Evolutionary conservation across 2,113 vertebrate species (phyloP), one percentile per base, ranked within the genome.

Genomic region (Emydura subglobosa): DNA sequence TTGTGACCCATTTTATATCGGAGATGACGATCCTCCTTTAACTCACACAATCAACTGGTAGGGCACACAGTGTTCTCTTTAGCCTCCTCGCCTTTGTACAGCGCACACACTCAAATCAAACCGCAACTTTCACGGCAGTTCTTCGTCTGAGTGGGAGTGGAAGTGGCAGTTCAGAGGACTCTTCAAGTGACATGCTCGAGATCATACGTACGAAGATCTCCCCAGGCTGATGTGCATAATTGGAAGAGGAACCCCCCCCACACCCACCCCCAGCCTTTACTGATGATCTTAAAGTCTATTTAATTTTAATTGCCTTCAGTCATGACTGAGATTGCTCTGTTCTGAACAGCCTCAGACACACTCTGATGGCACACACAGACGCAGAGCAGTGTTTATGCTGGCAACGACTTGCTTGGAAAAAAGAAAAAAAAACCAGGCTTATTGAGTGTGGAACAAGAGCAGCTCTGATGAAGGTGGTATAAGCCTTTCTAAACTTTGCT

Each of bases 371-470:
- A 27, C 3, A 6, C 31, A 3, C 1, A 84, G 89, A 83, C 65
- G 68, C 54, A 91, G 85, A 89, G 51, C 10, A 0, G 39, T 79
- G 88, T 85, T 91, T 54, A 44, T 81, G 79, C 54, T 76, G 34
- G 65, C 87, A 55, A 34, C 3, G 31, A 82, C 57, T 90, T 47
- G 88, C 50, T 79, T 51, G 51, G 25, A 61, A 85, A 91, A 94
- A 53, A 6, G 34, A 72, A 54, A 83, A 72, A n/a, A 74, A 83
- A 72, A 39, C 3, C 39, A 39, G 79, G 42, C n/a, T 83, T 13
- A 85, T 94, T 97, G 95, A 92, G 31, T 5, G 4, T 12, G 57
- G 24, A 88, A 92, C 88, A 88, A 91, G 83, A 89, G 86, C 79
- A 21, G 82, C 90, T 94, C 91, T 93, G 61, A 86, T 50, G 93